Evolutionary conservation across 2,113 vertebrate species (phyloP).

Genomic region (Atrichornis clamosus): DNA sequence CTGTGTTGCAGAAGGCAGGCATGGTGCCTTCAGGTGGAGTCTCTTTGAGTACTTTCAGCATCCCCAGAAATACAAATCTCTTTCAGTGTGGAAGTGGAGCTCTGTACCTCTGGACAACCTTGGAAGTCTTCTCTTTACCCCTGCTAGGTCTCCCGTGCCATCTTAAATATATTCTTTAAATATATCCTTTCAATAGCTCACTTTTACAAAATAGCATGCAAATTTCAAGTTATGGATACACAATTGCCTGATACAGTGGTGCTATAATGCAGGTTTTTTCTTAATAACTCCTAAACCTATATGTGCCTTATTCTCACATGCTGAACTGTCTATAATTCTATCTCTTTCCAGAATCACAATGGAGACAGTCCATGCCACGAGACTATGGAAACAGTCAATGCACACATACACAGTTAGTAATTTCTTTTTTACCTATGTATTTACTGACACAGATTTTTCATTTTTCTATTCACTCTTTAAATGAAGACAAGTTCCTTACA

Average conservation of each 20-base stretch:
- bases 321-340: not conserved
- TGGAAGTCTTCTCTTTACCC: not conserved
- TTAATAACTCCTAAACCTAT: not conserved
- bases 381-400: rapidly evolving
- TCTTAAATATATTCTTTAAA: not conserved
- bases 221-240: not conserved
- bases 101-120: not conserved
- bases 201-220: not conserved
- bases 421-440: not conserved
- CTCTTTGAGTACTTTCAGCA: not conserved
- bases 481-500: not conserved
- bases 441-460: not conserved
- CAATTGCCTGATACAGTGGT: rapidly evolving
- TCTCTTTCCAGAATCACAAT: not conserved
- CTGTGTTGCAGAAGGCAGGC: rapidly evolving
- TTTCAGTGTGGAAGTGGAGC: not conserved
- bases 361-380: not conserved
- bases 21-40: not conserved
- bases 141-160: rapidly evolving
- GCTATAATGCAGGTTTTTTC: not conserved
- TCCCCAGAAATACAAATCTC: not conserved
- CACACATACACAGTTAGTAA: not conserved
- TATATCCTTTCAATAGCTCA: not conserved
- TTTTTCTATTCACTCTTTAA: not conserved
- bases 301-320: not conserved